Base-by-base conservation (phyloP, 2,113 vertebrate genomes). In the Paradisaea rubra region DNA sequence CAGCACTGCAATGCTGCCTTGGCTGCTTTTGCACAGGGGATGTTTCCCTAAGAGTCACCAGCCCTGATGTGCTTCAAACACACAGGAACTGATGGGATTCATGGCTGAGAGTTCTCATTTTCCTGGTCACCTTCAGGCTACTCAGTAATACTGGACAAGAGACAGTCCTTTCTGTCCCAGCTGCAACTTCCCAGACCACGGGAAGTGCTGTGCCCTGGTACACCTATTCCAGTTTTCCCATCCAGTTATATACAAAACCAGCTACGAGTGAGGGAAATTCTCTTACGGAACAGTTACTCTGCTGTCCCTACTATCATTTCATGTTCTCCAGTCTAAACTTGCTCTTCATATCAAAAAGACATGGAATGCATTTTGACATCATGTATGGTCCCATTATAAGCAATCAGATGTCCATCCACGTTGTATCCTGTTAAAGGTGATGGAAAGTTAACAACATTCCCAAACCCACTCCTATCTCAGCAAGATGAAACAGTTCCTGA, bases 1-100 rank as follows among this genome's bases (percentile, higher is more conserved):
- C 1, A 8, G 30, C 1, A 5, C 45, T 22, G 28, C 54, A 50
- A 23, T 3, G 27, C 50, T 87, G 57, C 1, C 1, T 13, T 30
- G 44, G 27, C 66, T 70, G 61, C 7, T 27, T 93, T 53, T 23
- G 39, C 28, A 25, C 42, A 21, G 44, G 5, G 6, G 53, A 19
- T 35, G 10, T 30, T 72, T 50, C 56, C 44, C 19, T n/a, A 20
- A 64, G 39, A 47, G 37, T 22, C 53, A 52, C 6, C 24, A 39
- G 37, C 9, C 18, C 81, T 23, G 42, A 68, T 7, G 8, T 31
- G 31, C 15, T 52, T 30, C 24, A 24, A 15, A 22, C 10, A 42
- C 42, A 21, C n/a, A 35, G 25, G 22, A 63, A 63, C 8, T 63
- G 52, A 63, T 5, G 47, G n/a, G 56, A 59, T 49, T 45, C 1